Base-by-base conservation (phyloP, 2,888 invertebrate species). In the Acronicta aceris region DNA sequence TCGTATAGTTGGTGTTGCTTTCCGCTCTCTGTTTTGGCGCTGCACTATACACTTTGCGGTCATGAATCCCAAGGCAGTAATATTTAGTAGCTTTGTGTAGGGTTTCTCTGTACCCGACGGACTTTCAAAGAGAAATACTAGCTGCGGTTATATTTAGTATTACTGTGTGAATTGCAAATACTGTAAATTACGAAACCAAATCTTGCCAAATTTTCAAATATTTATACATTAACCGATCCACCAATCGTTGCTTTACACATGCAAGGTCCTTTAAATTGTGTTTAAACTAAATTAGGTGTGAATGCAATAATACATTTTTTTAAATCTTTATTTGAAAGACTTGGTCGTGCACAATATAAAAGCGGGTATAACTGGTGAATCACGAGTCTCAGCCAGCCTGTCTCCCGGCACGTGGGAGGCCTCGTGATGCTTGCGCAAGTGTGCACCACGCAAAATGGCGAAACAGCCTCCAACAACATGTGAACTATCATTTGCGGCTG, bases 391-490 rank as follows among this genome's bases (percentile, higher is more conserved):
- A 73, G 68, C 65, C 68, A 63, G 69, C 52, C 65, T 76, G 74
- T 78, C 79, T 81, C 74, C 75, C 38, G 48, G 76, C 83, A 81
- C 82, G 84, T 86, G 85, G 85, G 82, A 61, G 76, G 78, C 75
- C 77, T 63, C 66, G 66, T 74, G 71, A 65, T 59, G 15, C 63
- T 82, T 81, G 67, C 74, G 73, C 71, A 79, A 82, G 68, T 60
- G 54, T 65, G 67, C 42, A 49, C 59, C 41, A 41, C 27, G 16
- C 53, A 16, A 36, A 52, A 48, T 64, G 56, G 55, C 42, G 54
- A 65, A 65, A 65, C 67, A 38, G 43, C 62, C 47, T 47, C 15
- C 47, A 16, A 52, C 9, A 15, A 38, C 67, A 72, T 64, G 62
- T 75, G 73, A 64, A n/a, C n/a, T 40, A 16, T 42, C 38, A 40